Base-by-base conservation (phyloP, 1,140 invertebrate species). In the Drosophila sp. region DNA sequence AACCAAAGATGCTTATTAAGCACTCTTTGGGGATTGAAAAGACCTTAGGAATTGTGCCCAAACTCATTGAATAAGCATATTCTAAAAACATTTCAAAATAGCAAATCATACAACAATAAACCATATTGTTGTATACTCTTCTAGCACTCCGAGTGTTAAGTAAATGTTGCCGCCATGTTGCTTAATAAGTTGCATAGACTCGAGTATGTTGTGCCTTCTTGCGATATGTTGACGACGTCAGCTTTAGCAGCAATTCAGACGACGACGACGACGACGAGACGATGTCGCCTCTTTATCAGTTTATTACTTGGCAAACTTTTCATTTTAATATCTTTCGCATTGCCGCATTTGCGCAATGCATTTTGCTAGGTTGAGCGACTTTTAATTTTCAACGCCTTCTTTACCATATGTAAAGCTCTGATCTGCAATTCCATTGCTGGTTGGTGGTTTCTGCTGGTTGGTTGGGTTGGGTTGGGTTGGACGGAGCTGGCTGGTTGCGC, bases 281-380 rank as follows among this genome's bases (percentile, higher is more conserved):
- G 80, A 72, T 86, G 86, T 85, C 79, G 86, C 79, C 85, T 82
- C 86, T 90, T 86, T 90, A 90, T 90, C 86, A 90, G 86, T 90
- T 90, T 90, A 90, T 90, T 90, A 86, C 86, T 90, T 90, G 81
- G 81, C 70, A 85, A 85, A 90, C 81, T 90, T 90, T 86, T 90
- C 83, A 86, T 86, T 90, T 90, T 90, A 83, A 83, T 86, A 90
- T 90, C 82, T 77, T 80, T 86, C 79, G 82, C 79, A 50, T 50
- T 50, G 44, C 5, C 25, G 44, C 35, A 86, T 90, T 86, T 90
- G 85, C 79, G 86, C 86, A 90, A 90, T 86, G 81, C 85, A 81
- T 72, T 79, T 70, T 68, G 63, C 65, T 67, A 27, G 44, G 70
- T 72, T 79, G 86, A 86, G 86, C 76, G 81, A 86, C 86, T 90